These are phyloP conservation scores for Globia sparganii DNA, from an alignment of 2,888 invertebrate species.

Conservation along the genomic window DNA sequence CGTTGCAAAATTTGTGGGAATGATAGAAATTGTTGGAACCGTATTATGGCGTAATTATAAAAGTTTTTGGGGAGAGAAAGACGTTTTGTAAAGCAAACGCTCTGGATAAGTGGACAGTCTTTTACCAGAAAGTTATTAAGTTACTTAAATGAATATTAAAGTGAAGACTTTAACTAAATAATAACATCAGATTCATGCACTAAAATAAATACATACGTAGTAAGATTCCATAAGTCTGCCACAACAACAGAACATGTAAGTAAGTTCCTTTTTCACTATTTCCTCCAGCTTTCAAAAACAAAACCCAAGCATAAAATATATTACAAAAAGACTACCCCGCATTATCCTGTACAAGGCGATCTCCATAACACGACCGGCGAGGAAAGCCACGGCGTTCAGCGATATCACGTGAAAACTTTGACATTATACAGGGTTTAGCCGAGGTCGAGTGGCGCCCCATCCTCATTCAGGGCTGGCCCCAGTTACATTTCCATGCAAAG, in stretches of 20 bases:
- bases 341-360: slow-evolving; percentile 34
- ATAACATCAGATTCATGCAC: background rate
- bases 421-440: slow-evolving; percentile 45
- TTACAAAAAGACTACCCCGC: slow-evolving; percentile 11
- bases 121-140: background rate
- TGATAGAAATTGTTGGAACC: too few species aligned
- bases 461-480: slow-evolving; percentile 39
- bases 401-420: slow-evolving; percentile 54
- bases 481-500: slow-evolving; percentile 49
- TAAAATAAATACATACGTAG: background rate
- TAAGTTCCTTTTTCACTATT: too few species aligned
- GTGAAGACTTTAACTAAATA: background rate
- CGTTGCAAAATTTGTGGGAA: background rate
- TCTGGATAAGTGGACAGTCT: too few species aligned
- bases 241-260: background rate
- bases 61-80: background rate
- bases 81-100: background rate
- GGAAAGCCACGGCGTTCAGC: slow-evolving; percentile 28
- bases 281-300: background rate
- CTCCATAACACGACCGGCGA: slow-evolving; percentile 33
- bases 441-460: slow-evolving; percentile 37
- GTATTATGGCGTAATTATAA: background rate
- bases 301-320: background rate
- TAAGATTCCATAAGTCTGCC: background rate
- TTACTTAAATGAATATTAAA: background rate